Evolutionary conservation across 2,888 invertebrate genomes (phyloP).

Genomic region (Maniola hyperantus): DNA sequence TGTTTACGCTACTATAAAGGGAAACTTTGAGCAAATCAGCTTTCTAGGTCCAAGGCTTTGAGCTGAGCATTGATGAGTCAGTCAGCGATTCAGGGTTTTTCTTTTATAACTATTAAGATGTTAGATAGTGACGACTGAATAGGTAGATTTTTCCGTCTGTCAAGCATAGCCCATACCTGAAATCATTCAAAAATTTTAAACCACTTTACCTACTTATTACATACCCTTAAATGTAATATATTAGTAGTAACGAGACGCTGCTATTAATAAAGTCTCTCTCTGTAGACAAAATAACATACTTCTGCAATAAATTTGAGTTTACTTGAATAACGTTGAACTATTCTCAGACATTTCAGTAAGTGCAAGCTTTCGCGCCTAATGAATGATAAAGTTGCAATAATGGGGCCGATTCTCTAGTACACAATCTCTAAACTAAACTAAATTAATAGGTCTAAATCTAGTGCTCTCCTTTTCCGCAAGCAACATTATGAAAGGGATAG

Average conservation of each 20-base stretch:
- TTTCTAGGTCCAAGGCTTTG: no score
- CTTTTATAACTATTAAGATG: neutral
- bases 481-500: no score
- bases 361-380: slow-evolving; percentile 15
- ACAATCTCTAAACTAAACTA: no score
- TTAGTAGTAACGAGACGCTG: slow-evolving; percentile 43
- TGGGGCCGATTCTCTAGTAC: no score
- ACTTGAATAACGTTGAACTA: slow-evolving; percentile 17
- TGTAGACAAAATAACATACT: slow-evolving; percentile 23
- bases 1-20: no score
- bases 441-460: no score
- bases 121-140: neutral
- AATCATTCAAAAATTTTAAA: neutral
- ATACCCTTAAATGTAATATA: slow-evolving; percentile 26
- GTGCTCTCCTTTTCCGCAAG: no score
- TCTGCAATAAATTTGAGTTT: slow-evolving; percentile 20
- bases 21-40: no score
- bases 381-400: neutral
- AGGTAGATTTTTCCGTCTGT: neutral
- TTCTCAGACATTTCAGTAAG: slow-evolving; percentile 11
- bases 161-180: neutral
- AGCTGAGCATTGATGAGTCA: no score
- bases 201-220: neutral
- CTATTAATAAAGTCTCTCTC: slow-evolving; percentile 41
- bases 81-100: no score